A percentile compares a stretch with the other conserved stretches of the same genome.
phyloP scores from a whole-genome alignment of 2,797 vertebrate genomes.

The Phyllotis vaccarum region DNA sequence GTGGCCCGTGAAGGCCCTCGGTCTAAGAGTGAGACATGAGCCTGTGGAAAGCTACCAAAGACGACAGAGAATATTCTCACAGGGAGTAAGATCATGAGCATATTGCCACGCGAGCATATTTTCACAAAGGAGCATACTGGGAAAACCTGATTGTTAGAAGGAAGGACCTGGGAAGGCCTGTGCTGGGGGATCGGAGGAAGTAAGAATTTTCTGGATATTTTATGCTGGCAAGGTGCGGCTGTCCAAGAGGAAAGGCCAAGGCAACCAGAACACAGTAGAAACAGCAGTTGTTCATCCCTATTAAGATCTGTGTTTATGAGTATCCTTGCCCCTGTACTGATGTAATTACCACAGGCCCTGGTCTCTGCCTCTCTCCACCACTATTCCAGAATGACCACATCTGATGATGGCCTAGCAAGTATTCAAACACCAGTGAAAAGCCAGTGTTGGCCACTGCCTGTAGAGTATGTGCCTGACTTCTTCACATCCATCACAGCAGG shows the following conservation, averaged over 20 bases:
- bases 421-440: accelerated
- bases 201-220: not conserved
- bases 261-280: not conserved
- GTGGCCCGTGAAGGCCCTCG: not conserved
- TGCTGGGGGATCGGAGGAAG: not conserved
- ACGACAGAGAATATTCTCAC: accelerated
- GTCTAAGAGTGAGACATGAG: not conserved
- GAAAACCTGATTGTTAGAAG: not conserved
- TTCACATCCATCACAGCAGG: not conserved
- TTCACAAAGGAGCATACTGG: not conserved
- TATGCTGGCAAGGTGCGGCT: not conserved
- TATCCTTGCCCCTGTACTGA: not conserved
- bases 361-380: not conserved
- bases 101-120: not conserved
- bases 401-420: accelerated
- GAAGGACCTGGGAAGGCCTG: not conserved
- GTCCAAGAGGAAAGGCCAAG: not conserved
- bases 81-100: not conserved
- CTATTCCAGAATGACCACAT: not conserved
- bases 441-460: accelerated
- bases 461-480: not conserved
- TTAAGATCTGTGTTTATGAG: not conserved
- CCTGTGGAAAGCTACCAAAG: not conserved
- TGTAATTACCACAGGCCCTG: not conserved
- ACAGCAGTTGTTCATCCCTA: not conserved